These are phyloP conservation scores for Xenopus tropicalis DNA, from an alignment of 2,113 vertebrate genomes.

Conservation along the genomic window UCB_Xtro_10.0 CM004449.2:114376501-114377000, in stretches of 20 bases:
- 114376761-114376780: conserved; percentile 78
- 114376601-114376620: no score
- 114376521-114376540: no score
- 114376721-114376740: not conserved
- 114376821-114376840: conserved; percentile 78
- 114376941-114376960: not conserved
- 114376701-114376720: not conserved
- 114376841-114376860: conserved; percentile 81
- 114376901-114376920: conserved; percentile 52
- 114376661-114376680: no score
- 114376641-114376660: no score
- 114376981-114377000: no score
- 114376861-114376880: conserved; percentile 72
- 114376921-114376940: not conserved
- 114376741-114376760: conserved; percentile 63
- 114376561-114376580: no score
- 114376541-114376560: no score
- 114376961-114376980: not conserved
- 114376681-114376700: no score
- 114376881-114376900: conserved; percentile 84
- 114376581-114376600: no score
- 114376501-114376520: no score
- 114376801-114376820: conserved; percentile 84
- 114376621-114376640: no score
- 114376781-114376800: conserved; percentile 93